Conservation (phyloP, 2,888 invertebrate species). For the Amphipyra berbera region DNA sequence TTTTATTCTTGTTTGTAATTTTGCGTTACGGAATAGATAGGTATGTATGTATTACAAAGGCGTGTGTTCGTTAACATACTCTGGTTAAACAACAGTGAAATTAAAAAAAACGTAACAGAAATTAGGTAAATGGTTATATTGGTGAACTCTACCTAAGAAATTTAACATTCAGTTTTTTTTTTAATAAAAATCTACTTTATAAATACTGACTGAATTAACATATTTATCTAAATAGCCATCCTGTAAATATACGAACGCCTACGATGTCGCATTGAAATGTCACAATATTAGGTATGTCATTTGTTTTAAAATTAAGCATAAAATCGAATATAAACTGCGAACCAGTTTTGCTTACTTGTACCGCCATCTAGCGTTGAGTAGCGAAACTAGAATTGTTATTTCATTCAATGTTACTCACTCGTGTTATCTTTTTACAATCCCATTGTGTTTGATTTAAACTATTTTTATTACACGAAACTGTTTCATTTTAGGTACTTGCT, state of each 20-base stretch:
- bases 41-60: too few relatives aligned
- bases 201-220: slow-evolving; percentile 19
- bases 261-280: slow-evolving; percentile 36
- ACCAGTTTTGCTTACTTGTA: slow-evolving; percentile 11
- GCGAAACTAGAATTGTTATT: slow-evolving; percentile 44
- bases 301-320: slow-evolving; percentile 10
- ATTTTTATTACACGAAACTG: slow-evolving; percentile 26
- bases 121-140: too few relatives aligned
- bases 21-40: too few relatives aligned
- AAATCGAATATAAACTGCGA: slow-evolving; percentile 2
- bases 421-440: slow-evolving; percentile 29
- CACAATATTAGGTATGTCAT: slow-evolving; percentile 32
- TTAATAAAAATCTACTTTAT: neutral
- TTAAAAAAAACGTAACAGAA: too few relatives aligned
- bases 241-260: slow-evolving; percentile 36
- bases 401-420: slow-evolving; percentile 4
- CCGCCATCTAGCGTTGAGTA: slow-evolving; percentile 67
- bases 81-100: too few relatives aligned
- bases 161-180: neutral
- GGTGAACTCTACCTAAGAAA: too few relatives aligned
- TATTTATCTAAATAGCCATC: slow-evolving; percentile 45
- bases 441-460: slow-evolving; percentile 41
- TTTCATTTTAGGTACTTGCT: slow-evolving; percentile 22
- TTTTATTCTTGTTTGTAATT: too few relatives aligned
- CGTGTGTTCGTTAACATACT: too few relatives aligned